Evolutionary conservation across 2,888 invertebrate genomes (phyloP), one percentile per base, ranked within the genome.

Genomic region (Dromius quadrimaculatus): DNA sequence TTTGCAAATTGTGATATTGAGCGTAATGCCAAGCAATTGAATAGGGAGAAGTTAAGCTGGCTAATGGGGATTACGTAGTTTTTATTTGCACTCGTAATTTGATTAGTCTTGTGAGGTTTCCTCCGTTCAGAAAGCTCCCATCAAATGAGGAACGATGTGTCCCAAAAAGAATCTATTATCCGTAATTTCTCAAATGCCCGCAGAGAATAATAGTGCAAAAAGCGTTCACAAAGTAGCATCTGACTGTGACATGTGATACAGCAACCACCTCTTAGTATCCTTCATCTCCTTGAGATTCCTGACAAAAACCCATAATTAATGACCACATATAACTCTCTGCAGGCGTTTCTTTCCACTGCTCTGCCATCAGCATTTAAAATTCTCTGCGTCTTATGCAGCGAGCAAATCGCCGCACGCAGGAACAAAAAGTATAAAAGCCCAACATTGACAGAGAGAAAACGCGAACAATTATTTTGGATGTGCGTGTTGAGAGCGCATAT

Each of bases 361-460:
- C 28, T 20, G 65, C 36, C 65, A 65, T 50, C 65, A 65, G 50
- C 34, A 50, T 65, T 65, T 65, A 65, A 65, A 50, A 65, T 65
- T 65, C 50, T 8, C 47, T 50, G 47, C 50, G 47, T 64, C 64
- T 64, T 28, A 45, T 45, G 47, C 64, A 64, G 34, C 32, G 65
- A 50, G 45, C 64, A 64, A 47, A 34, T 43, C 50, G 22, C 36
- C 34, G 36, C 45, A 65, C 65, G 34, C 28, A 19, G 47, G 45
- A 65, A 47, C 34, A 65, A 65, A 64, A 65, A 65, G 34, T 34
- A 47, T 65, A 65, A 65, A 65, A 50, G 65, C 65, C 36, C 34
- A 50, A 50, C 64, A 47, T 13, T 36, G 41, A 65, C 65, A 50
- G 65, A 65, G 34, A 65, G 65, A 65, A 62, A 65, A 65, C 34